Conservation (phyloP, 2,888 invertebrate genomes). For the Polydrusus tereticollis region DNA sequence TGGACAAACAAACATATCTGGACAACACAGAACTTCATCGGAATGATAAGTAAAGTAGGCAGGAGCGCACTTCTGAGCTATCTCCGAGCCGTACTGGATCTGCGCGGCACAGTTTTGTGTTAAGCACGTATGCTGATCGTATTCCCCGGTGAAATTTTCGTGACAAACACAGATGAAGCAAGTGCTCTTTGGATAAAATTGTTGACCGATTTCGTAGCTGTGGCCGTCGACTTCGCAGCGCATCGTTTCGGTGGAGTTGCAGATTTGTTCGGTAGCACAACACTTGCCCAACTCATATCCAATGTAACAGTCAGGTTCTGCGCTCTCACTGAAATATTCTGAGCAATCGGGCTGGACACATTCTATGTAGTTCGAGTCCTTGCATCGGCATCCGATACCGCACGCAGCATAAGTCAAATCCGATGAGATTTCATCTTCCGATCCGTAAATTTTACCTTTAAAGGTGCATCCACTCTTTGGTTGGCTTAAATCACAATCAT, state of each 20-base stretch:
- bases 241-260: slow-evolving; percentile 21
- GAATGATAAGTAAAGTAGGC: slow-evolving; percentile 28
- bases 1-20: slow-evolving; percentile 41
- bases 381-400: slow-evolving; percentile 50
- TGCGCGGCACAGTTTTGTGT: slow-evolving; percentile 31
- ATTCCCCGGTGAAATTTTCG: slow-evolving; percentile 48
- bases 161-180: slow-evolving; percentile 51
- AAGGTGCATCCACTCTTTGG: slow-evolving; percentile 48
- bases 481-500: slow-evolving; percentile 50
- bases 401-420: slow-evolving; percentile 49
- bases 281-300: slow-evolving; percentile 47
- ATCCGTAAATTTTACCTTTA: slow-evolving; percentile 40
- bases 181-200: slow-evolving; percentile 37
- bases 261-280: slow-evolving; percentile 43
- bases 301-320: slow-evolving; percentile 34
- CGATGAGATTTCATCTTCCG: slow-evolving; percentile 40
- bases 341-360: slow-evolving; percentile 55
- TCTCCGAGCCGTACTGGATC: slow-evolving; percentile 10
- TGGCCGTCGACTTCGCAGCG: slow-evolving; percentile 67
- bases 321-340: slow-evolving; percentile 34
- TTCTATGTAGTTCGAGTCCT: neutral
- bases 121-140: slow-evolving; percentile 43
- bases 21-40: slow-evolving; percentile 35
- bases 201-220: slow-evolving; percentile 34
- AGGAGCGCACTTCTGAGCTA: slow-evolving; percentile 39